phyloP scores from a whole-genome alignment of 2,113 vertebrate species.

The Blennius ocellaris region DNA sequence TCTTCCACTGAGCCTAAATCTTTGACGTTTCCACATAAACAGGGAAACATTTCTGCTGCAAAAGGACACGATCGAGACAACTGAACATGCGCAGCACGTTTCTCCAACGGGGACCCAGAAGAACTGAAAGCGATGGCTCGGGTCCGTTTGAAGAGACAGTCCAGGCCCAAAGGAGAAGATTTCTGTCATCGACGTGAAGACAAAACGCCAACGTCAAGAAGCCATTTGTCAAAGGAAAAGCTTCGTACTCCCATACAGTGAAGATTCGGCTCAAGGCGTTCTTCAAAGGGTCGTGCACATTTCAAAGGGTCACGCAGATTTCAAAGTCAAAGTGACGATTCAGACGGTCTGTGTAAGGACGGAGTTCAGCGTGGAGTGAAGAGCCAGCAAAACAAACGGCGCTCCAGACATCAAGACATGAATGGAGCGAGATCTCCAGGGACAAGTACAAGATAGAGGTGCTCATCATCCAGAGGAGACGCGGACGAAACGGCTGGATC shows the following conservation, averaged over 20 bases:
- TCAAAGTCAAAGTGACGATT: neutral
- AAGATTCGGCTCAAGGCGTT: conserved; percentile 29
- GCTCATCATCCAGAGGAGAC: neutral
- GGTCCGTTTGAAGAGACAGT: neutral
- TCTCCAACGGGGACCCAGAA: conserved; percentile 8
- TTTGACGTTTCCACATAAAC: conserved; percentile 44
- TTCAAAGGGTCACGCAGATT: neutral
- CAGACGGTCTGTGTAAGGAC: too few species aligned
- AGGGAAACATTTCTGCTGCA: conserved; percentile 61
- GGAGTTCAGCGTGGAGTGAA: neutral
- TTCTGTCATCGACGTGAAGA: neutral
- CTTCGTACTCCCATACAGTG: neutral
- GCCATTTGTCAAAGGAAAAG: conserved; percentile 6
- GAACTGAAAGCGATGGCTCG: neutral
- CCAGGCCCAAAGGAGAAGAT: conserved; percentile 15
- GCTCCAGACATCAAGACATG: neutral
- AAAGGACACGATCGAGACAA: conserved; percentile 68
- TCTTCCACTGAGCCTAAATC: conserved; percentile 49
- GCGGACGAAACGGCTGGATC: neutral
- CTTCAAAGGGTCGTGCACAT: neutral
- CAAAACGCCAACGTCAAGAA: conserved; percentile 1
- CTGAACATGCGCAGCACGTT: neutral
- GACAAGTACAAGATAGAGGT: conserved; percentile 10
- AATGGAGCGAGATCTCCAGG: conserved; percentile 23
- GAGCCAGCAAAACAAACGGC: neutral